Evolutionary conservation across 2,888 invertebrate species (phyloP), one percentile per base, ranked within the genome.

Genomic region (Orthonevra nobilis): DNA sequence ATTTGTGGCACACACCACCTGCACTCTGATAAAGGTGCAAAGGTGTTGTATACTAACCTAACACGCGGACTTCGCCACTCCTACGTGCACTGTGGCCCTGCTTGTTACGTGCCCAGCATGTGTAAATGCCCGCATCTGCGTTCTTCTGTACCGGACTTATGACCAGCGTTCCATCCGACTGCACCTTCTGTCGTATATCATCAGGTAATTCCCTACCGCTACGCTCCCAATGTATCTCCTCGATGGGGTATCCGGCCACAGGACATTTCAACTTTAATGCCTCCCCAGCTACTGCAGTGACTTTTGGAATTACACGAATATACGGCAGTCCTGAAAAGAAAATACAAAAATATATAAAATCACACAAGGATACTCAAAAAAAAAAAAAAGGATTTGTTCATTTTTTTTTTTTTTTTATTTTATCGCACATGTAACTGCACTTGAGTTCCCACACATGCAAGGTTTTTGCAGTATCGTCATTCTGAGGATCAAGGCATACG

Each of bases 221-320:
- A 84, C 94, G 91, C 86, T 94, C 94, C 95, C 95, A 95, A 77
- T 93, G 92, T 84, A 95, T 93, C 84, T 93, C 92, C 84, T 94
- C 93, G 81, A 95, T 93, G 17, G 95, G 95, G 88, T 94, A 95
- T 15, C 95, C 95, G 14, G 95, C 94, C 20, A 95, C 95, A 14
- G 95, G 95, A 88, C 95, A 95, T 87, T 93, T 93, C 68, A 95
- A 90, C 58, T 92, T 91, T 83, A 95, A 90, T 68, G 92, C 92
- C 87, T 94, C 93, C 44, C 94, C 94, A 5, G 94, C 94, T 7
- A 95, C 94, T 3, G 94, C 95, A 19, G 95, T 95, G 83, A 95
- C 93, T 89, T 95, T 95, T 23, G 93, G 93, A 87, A 95, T 94
- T 74, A 93, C 90, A 42, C 95, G 91, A 83, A 95, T 94, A 86